Evolutionary conservation across 2,888 invertebrate genomes (phyloP), one percentile per base, ranked within the genome.

Genomic region (Melieria crassipennis): DNA sequence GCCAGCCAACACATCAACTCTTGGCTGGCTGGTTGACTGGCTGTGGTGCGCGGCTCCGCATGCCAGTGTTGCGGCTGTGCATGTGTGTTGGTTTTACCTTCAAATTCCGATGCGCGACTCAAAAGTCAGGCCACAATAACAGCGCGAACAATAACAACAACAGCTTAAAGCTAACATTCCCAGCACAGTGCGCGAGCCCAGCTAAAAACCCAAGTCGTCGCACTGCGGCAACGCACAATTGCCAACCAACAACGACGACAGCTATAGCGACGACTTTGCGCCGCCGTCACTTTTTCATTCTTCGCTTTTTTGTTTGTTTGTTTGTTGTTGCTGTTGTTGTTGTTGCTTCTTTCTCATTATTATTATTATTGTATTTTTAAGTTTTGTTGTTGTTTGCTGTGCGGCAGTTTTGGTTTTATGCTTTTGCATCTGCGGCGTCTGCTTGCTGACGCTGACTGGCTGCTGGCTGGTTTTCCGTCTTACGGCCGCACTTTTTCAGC

Each of bases 81-180:
- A 50, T 30, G 30, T 30, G 30, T 64, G 52, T 52, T 64, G 45
- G 45, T 11, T 55, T 65, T 65, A 65, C 64, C 64, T 65, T 65
- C 64, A 65, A 65, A 65, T 65, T 65, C 64, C 64, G 45, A 65
- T 43, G 13, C 43, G 64, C 64, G 64, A 9, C 55, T 42, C 9
- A 64, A 13, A 64, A 55, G 42, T n/a, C 16, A 62, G n/a, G n/a
- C 48, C 52, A 64, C 43, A 43, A 45, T 52, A 52, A 30, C 16
- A 64, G 55, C 50, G 55, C 5, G 4, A 30, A 30, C 30, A 64
- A 13, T 16, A 64, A 6, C 48, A 64, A 30, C n/a, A 48, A 13
- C 52, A 55, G 64, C 52, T 64, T 64, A 63, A 55, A 65, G 64
- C 64, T 55, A 50, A 30, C 55, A 45, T 45, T 65, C 10, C 13